A percentile compares a stretch with the other conserved stretches of the same genome.
phyloP scores from a whole-genome alignment of 2,113 vertebrate genomes.

The Cheirogaleus medius region DNA sequence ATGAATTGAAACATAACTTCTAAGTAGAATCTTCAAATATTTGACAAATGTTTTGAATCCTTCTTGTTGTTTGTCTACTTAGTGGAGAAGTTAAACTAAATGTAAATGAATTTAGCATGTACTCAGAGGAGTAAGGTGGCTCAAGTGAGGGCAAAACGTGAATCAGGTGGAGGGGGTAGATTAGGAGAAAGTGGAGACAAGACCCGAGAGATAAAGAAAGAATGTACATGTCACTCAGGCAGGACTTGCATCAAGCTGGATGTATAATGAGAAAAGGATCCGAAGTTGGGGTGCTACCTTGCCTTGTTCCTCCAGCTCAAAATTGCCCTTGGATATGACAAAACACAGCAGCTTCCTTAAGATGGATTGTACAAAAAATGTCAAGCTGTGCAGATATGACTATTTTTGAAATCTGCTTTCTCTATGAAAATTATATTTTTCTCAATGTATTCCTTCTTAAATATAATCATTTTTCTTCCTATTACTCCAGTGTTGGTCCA shows the following conservation, averaged over 20 bases:
- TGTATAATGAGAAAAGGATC: neutral
- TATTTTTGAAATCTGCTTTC: slow-evolving; percentile 62
- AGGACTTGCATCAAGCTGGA: neutral
- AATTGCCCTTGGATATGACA: neutral
- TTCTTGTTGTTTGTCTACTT: neutral
- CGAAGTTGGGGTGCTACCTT: neutral
- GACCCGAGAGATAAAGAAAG: no score
- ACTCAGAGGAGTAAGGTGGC: neutral
- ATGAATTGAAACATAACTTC: neutral
- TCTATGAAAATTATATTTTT: slow-evolving; percentile 39
- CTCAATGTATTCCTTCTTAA: neutral
- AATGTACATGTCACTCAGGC: neutral
- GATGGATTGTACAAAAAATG: slow-evolving; percentile 15
- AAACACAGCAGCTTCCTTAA: neutral
- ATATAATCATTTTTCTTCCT: neutral
- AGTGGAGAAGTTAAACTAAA: neutral
- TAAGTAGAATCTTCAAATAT: neutral
- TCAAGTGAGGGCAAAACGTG: neutral
- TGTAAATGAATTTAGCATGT: no score
- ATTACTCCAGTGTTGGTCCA: neutral
- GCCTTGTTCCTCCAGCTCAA: neutral
- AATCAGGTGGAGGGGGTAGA: no score
- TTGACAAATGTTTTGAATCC: neutral
- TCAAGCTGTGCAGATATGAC: slow-evolving; percentile 16
- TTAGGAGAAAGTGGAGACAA: neutral